Conservation (phyloP, 2,888 invertebrate genomes). For the Ephialtes manifestator region DNA sequence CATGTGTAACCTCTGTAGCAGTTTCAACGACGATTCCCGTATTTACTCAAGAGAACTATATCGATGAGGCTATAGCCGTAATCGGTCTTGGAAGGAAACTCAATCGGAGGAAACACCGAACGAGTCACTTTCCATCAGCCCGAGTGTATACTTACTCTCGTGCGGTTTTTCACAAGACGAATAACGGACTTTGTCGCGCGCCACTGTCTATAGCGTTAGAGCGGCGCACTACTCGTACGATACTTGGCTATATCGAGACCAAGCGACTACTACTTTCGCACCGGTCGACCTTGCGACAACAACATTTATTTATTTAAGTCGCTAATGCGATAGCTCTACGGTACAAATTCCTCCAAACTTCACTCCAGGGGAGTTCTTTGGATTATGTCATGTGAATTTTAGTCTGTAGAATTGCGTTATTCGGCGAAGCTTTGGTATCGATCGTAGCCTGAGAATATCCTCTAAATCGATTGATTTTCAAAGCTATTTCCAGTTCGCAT, state of each 20-base stretch:
- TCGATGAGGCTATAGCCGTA: slow-evolving; percentile 47
- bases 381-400: no score
- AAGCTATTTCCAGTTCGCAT: no score
- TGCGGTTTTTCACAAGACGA: slow-evolving; percentile 48
- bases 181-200: slow-evolving; percentile 29
- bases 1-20: slow-evolving; percentile 33
- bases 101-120: slow-evolving; percentile 56
- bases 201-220: slow-evolving; percentile 30
- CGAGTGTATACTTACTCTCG: slow-evolving; percentile 61
- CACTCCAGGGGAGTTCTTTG: no score
- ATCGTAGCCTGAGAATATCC: no score
- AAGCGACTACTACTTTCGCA: slow-evolving; percentile 46
- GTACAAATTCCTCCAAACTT: slow-evolving; percentile 40
- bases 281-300: slow-evolving; percentile 72
- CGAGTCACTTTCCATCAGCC: slow-evolving; percentile 64
- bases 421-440: no score
- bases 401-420: no score
- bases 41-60: slow-evolving; percentile 67
- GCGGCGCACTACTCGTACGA: slow-evolving; percentile 36
- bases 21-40: slow-evolving; percentile 68
- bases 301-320: slow-evolving; percentile 64
- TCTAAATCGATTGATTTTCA: no score
- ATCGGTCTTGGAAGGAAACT: slow-evolving; percentile 24
- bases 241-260: slow-evolving; percentile 54
- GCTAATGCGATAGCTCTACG: slow-evolving; percentile 46